Evolutionary conservation across 2,113 vertebrate genomes (phyloP).

Genomic region (Fulica atra): DNA sequence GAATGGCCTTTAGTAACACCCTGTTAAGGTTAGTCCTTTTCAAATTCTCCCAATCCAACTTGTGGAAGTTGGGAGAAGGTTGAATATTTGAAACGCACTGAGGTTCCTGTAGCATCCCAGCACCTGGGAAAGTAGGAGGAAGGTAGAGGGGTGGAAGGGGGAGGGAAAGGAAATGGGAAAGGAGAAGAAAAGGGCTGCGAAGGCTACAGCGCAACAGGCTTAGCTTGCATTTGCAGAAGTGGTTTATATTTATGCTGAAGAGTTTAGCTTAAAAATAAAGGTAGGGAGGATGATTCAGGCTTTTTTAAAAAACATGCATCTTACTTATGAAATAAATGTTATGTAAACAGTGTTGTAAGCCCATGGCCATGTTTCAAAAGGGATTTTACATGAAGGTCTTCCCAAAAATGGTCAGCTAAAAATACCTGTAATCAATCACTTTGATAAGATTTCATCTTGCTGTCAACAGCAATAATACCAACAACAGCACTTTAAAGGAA

Average conservation of each 20-base stretch:
- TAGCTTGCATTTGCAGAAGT: constrained; percentile 54
- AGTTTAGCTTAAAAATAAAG: constrained; percentile 30
- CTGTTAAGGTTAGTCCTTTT: background rate
- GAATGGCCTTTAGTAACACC: background rate
- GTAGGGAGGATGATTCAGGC: constrained; percentile 10
- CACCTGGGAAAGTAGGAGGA: background rate
- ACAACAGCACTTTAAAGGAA: background rate
- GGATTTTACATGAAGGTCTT: constrained; percentile 8
- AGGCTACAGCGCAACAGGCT: constrained; percentile 36
- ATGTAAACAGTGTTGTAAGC: constrained; percentile 15
- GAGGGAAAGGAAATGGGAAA: background rate
- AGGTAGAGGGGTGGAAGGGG: background rate
- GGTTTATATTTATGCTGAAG: background rate
- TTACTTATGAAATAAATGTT: background rate
- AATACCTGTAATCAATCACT: background rate
- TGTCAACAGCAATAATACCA: background rate
- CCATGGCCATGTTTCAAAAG: constrained; percentile 13
- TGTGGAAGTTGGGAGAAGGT: background rate
- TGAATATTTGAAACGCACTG: background rate
- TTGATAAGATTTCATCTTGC: background rate
- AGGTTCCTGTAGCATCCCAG: background rate
- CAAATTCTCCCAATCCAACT: background rate
- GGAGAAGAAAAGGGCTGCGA: background rate
- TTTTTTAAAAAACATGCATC: background rate
- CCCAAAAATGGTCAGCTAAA: background rate